Evolutionary conservation across 2,797 vertebrate species (phyloP).

Genomic region (Pyrrhura leucotis): DNA sequence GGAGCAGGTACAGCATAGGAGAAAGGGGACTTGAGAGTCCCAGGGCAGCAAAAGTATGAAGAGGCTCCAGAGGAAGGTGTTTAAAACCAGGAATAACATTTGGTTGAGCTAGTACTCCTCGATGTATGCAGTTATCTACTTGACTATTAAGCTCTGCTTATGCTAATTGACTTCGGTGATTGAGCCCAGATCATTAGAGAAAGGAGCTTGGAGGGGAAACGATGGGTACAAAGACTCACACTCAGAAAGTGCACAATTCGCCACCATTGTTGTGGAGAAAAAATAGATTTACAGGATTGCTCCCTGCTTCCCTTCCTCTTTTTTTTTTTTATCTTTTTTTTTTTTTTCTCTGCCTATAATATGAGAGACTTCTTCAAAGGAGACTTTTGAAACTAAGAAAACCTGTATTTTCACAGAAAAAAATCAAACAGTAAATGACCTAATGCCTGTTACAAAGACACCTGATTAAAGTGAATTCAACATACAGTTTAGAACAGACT

Average conservation of each 20-base stretch:
- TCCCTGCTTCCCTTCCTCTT: background rate
- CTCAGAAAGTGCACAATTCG: background rate
- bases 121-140: background rate
- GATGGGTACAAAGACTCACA: background rate
- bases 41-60: background rate
- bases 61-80: background rate
- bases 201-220: background rate
- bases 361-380: slow-evolving; percentile 7
- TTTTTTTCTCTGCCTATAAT: background rate
- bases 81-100: background rate
- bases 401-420: slow-evolving; percentile 39
- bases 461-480: slow-evolving; percentile 57
- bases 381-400: slow-evolving; percentile 31
- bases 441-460: slow-evolving; percentile 56
- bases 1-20: background rate
- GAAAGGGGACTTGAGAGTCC: background rate
- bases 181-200: background rate
- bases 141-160: background rate
- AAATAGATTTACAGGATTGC: background rate
- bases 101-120: background rate
- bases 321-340: no score
- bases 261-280: accelerated
- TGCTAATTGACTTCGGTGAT: background rate
- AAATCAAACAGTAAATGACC: slow-evolving; percentile 61
- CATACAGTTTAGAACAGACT: slow-evolving; percentile 44